Conservation (phyloP, 2,113 vertebrate species). For the Hyperoodon ampullatus region DNA sequence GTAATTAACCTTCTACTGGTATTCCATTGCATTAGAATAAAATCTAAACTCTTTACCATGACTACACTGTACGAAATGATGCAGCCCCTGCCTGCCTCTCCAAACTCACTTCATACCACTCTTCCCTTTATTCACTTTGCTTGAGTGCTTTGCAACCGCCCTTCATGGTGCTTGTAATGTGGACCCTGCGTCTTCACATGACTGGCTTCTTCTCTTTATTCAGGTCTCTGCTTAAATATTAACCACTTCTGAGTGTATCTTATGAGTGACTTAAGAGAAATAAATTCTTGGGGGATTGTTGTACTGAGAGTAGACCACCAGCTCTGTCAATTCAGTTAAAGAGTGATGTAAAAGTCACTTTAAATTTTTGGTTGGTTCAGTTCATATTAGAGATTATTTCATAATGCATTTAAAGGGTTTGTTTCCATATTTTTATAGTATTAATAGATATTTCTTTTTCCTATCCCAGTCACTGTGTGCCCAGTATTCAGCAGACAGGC, state of each 20-base stretch:
- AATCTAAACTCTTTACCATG: background rate
- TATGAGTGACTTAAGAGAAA: background rate
- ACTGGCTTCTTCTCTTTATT: background rate
- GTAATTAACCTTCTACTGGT: background rate
- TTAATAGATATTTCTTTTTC: slow-evolving; percentile 57
- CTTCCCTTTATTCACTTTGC: background rate
- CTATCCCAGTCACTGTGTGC: slow-evolving; percentile 92
- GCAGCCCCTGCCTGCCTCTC: background rate
- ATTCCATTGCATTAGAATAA: background rate
- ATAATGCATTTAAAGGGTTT: slow-evolving; percentile 23
- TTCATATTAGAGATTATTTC: slow-evolving; percentile 17
- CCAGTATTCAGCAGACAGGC: slow-evolving; percentile 96
- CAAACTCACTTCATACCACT: background rate
- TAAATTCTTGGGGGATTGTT: background rate
- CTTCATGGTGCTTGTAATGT: background rate
- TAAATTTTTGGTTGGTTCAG: slow-evolving; percentile 31
- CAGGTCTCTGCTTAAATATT: slow-evolving; percentile 14
- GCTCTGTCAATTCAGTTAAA: background rate
- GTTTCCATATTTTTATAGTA: slow-evolving; percentile 5
- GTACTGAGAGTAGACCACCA: background rate
- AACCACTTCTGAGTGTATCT: background rate
- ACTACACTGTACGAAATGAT: background rate
- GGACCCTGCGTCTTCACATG: background rate
- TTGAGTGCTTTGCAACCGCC: background rate
- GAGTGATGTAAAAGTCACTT: background rate